A percentile compares a stretch with the other conserved stretches of the same genome.
phyloP scores from a whole-genome alignment of 2,888 invertebrate species.

The Tetropium fuscum region DNA sequence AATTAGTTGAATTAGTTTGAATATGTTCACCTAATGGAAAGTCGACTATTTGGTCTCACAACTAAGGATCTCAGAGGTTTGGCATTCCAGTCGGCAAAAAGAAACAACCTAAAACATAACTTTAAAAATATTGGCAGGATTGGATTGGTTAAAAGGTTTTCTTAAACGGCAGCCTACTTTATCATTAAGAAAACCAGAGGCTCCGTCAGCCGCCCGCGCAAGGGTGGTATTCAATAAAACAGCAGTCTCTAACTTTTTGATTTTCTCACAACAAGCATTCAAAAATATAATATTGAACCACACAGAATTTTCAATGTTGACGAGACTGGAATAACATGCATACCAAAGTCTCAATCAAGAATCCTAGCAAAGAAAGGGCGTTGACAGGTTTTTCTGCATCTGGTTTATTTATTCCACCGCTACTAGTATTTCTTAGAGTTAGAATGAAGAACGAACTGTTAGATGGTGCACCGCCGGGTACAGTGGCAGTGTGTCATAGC shows the following conservation, averaged over 20 bases:
- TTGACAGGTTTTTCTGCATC: not conserved
- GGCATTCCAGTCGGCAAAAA: not conserved
- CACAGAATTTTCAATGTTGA: not conserved
- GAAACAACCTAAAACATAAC: not conserved
- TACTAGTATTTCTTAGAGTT: not conserved
- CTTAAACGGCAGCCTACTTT: not conserved
- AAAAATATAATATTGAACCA: not conserved
- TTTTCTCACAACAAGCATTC: not conserved
- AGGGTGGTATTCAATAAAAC: not conserved
- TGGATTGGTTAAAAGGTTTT: not conserved
- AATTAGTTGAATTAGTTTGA: not conserved
- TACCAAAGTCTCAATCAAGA: not conserved
- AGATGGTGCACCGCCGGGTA: not conserved
- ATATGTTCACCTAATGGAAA: not conserved
- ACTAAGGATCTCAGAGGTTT: not conserved
- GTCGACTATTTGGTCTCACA: not conserved
- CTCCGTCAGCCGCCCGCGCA: not conserved
- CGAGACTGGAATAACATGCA: too few species aligned
- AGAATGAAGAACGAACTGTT: not conserved
- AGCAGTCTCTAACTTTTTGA: not conserved
- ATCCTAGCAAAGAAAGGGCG: not conserved
- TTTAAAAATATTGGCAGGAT: not conserved
- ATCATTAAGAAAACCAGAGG: not conserved
- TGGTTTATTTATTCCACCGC: not conserved
- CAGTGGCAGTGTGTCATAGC: not conserved